Evolutionary conservation across 2,888 invertebrate species (phyloP).

Genomic region (Oscheius myriophilus): DNA sequence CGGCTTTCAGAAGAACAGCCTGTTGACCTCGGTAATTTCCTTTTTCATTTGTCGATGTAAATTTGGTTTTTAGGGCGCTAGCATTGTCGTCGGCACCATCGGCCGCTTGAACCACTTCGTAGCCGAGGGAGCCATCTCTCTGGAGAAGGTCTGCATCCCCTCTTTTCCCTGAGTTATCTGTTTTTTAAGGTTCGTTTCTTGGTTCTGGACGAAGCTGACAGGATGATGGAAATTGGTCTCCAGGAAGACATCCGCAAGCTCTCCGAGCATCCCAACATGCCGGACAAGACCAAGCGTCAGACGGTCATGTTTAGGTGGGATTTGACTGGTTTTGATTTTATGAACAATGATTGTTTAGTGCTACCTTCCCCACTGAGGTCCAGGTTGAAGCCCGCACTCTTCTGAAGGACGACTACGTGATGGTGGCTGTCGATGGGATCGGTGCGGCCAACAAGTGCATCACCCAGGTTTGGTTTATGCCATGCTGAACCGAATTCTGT

Average conservation of each 20-base stretch:
- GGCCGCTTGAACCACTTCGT: slow-evolving; percentile 52
- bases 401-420: slow-evolving; percentile 80
- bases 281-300: slow-evolving; percentile 5
- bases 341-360: slow-evolving; percentile 67
- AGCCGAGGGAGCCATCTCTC: slow-evolving; percentile 35
- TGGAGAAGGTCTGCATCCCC: slow-evolving; percentile 3
- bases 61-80: slow-evolving; percentile 28
- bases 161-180: not conserved
- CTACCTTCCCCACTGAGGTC: slow-evolving; percentile 80
- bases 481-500: not conserved
- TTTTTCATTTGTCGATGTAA: not conserved
- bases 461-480: slow-evolving; percentile 77
- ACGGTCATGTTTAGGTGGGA: slow-evolving; percentile 27
- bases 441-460: slow-evolving; percentile 93
- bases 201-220: slow-evolving; percentile 72
- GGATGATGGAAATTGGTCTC: slow-evolving; percentile 1
- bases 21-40: not conserved
- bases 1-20: not conserved
- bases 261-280: not conserved
- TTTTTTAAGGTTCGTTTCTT: slow-evolving; percentile 26
- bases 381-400: slow-evolving; percentile 85
- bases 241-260: no score
- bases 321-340: not conserved
- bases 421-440: slow-evolving; percentile 88
- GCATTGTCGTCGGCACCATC: slow-evolving; percentile 49